phyloP scores from a whole-genome alignment of 2,113 vertebrate genomes.

The Brevimyrus niger region DNA sequence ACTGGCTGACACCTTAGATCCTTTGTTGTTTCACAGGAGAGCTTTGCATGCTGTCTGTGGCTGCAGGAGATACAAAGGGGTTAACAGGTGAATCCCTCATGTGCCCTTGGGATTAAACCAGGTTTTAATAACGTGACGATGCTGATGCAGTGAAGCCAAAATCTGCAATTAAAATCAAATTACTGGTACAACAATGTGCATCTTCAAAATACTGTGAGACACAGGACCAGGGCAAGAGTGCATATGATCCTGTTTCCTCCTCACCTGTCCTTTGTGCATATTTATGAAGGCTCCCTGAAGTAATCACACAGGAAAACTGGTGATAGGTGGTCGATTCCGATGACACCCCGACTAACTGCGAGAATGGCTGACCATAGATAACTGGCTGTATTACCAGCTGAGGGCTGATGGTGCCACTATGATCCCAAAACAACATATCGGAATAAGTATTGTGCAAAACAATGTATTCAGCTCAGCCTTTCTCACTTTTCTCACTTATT shows the following conservation, averaged over 20 bases:
- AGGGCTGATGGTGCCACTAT: not conserved
- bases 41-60: not conserved
- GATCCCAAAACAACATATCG: not conserved
- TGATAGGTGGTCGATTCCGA: conserved; percentile 1
- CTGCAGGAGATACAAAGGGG: not conserved
- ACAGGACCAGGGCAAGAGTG: not conserved
- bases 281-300: conserved; percentile 10
- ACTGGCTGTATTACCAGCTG: not conserved
- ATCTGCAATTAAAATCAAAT: conserved; percentile 5
- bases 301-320: not conserved
- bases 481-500: not conserved
- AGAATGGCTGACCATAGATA: not conserved
- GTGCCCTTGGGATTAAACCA: not conserved
- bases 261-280: not conserved
- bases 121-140: not conserved
- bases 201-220: conserved; percentile 8
- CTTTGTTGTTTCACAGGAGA: not conserved
- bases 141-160: not conserved
- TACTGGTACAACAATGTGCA: conserved; percentile 6
- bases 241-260: no score
- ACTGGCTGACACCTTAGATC: not conserved
- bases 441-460: not conserved
- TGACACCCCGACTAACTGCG: not conserved
- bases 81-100: not conserved
- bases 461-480: not conserved